Conservation (phyloP, 2,797 vertebrate genomes). For the Rallus crepitans region DNA sequence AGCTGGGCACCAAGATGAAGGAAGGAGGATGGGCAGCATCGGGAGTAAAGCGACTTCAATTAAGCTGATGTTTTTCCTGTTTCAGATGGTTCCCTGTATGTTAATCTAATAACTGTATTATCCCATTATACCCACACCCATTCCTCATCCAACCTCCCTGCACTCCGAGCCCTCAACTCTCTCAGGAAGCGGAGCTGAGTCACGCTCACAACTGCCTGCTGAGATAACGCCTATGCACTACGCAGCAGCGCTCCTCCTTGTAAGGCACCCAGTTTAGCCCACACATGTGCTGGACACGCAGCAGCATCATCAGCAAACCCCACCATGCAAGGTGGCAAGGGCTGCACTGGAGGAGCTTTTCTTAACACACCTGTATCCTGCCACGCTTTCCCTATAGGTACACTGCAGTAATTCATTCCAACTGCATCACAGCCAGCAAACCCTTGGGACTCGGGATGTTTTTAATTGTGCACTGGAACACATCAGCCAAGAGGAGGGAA, state of each 20-base stretch:
- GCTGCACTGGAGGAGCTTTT: not conserved
- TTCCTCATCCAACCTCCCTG: not conserved
- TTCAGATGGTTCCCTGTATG: not conserved
- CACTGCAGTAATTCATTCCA: not conserved
- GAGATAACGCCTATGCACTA: conserved; percentile 50
- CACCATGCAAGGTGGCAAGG: rapidly evolving
- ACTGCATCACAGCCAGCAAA: not conserved
- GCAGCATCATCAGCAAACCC: not conserved
- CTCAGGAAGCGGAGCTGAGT: conserved; percentile 71
- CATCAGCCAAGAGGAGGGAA: not conserved
- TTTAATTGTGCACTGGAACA: not conserved
- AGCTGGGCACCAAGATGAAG: rapidly evolving
- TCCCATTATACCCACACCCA: conserved; percentile 41
- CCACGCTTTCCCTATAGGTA: not conserved
- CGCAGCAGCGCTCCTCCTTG: not conserved
- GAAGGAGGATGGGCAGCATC: rapidly evolving
- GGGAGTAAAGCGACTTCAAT: not conserved
- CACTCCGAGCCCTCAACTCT: not conserved
- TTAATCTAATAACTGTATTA: not conserved
- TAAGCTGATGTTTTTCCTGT: not conserved
- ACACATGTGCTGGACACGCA: not conserved
- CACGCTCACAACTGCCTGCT: conserved; percentile 50
- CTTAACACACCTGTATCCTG: not conserved
- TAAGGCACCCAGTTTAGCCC: not conserved
- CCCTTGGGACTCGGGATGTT: not conserved